phyloP scores from a whole-genome alignment of 2,888 invertebrate genomes.

The Pristionchus exspectatus region DNA sequence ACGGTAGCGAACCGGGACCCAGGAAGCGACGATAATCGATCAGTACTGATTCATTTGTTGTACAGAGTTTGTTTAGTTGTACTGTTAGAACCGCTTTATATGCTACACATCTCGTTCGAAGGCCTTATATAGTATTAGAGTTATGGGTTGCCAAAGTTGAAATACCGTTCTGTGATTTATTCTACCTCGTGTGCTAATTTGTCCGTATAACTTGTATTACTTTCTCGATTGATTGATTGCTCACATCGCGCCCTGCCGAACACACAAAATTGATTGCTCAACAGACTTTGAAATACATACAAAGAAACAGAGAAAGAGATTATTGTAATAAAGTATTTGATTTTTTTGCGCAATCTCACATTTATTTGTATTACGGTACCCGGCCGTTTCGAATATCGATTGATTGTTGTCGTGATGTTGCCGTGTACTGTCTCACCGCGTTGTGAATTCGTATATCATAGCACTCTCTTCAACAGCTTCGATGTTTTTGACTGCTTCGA shows the following conservation, averaged over 20 bases:
- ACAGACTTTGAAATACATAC: neutral
- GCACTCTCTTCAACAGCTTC: too few relatives aligned
- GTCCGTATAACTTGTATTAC: neutral
- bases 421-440: too few relatives aligned
- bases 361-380: neutral
- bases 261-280: neutral
- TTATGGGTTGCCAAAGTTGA: slow-evolving; percentile 36
- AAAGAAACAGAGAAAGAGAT: neutral
- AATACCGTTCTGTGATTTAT: slow-evolving; percentile 5
- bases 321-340: slow-evolving; percentile 34
- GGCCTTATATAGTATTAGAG: neutral
- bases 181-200: slow-evolving; percentile 30
- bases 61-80: neutral
- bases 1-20: slow-evolving; percentile 39
- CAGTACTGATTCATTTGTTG: neutral
- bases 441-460: too few relatives aligned
- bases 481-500: too few relatives aligned
- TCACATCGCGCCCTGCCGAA: neutral
- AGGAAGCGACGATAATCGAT: slow-evolving; percentile 43
- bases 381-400: slow-evolving; percentile 19
- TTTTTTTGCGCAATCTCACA: neutral
- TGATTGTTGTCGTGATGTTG: neutral
- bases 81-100: slow-evolving; percentile 16
- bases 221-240: neutral
- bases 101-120: neutral